A percentile compares a stretch with the other conserved stretches of the same genome.
Evolutionary conservation across 2,113 vertebrate genomes (phyloP).

Genomic region (Macrotis lagotis): DNA sequence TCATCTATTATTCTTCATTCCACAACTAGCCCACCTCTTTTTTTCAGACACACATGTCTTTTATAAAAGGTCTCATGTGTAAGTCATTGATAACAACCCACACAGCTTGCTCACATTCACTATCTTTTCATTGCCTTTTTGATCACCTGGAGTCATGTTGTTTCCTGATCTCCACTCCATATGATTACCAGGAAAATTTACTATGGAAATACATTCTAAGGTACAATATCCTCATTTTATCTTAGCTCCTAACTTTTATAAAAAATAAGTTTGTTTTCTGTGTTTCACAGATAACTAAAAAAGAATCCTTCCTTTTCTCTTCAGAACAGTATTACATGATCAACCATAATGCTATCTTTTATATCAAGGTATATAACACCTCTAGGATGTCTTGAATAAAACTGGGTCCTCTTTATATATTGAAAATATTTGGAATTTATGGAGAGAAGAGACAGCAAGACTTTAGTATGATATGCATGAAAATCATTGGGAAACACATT

Average conservation of each 20-base stretch:
- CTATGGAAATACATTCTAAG: neutral
- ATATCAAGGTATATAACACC: constrained; percentile 68
- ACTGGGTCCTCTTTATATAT: neutral
- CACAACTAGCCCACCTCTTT: neutral
- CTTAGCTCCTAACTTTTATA: neutral
- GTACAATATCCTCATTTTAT: neutral
- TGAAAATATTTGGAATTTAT: constrained; percentile 58
- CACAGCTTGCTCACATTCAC: no score
- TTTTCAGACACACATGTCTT: neutral
- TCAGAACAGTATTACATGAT: constrained; percentile 77
- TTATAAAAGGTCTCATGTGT: neutral
- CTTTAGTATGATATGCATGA: constrained; percentile 77
- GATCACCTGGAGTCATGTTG: no score
- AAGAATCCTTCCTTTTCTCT: constrained; percentile 52
- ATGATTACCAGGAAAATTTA: neutral
- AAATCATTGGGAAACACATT: constrained; percentile 63
- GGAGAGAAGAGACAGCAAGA: constrained; percentile 74
- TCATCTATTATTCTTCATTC: neutral
- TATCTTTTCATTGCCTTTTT: no score
- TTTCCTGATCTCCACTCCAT: neutral
- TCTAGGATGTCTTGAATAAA: constrained; percentile 46
- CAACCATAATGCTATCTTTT: constrained; percentile 74
- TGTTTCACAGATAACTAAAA: constrained; percentile 65
- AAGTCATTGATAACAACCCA: neutral
- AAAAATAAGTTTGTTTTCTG: neutral